A percentile compares a stretch with the other conserved stretches of the same genome.
These are phyloP conservation scores for Siderastrea radians DNA, from an alignment of 92 coral and sea anemone species.

Conservation along the genomic window DNA sequence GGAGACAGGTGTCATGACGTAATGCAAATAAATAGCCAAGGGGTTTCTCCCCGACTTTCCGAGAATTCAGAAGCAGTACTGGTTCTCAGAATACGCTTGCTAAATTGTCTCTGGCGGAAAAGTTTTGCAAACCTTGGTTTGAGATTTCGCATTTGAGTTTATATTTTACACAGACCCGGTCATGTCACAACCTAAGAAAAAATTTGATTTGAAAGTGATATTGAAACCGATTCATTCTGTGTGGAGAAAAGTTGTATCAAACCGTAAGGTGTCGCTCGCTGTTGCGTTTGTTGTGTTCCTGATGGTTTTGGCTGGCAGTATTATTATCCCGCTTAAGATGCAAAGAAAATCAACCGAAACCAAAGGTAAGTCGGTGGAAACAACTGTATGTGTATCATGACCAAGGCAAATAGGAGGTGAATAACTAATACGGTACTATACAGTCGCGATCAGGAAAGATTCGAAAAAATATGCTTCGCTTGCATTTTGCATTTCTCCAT, in stretches of 20 bases:
- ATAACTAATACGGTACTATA: too few relatives aligned
- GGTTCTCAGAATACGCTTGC: background rate
- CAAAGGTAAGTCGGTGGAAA: background rate
- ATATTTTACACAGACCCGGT: background rate
- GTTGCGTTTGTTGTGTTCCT: background rate
- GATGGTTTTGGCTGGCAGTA: background rate
- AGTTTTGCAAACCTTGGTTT: background rate
- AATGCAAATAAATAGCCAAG: background rate
- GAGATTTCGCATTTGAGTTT: background rate
- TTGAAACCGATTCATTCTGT: background rate
- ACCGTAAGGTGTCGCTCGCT: background rate
- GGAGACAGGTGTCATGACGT: background rate
- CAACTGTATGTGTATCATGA: background rate
- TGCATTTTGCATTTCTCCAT: too few relatives aligned
- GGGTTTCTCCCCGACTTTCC: constrained; percentile 1
- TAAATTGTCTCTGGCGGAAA: background rate
- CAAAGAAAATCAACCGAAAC: background rate
- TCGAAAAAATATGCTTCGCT: too few relatives aligned
- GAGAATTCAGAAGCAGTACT: background rate
- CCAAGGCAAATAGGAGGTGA: too few relatives aligned
- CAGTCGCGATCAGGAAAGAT: too few relatives aligned
- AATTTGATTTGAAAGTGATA: background rate
- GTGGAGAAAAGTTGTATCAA: background rate
- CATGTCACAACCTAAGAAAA: background rate
- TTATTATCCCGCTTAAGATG: background rate